Conservation (phyloP, 2,888 invertebrate species). For the Tachina lurida region DNA sequence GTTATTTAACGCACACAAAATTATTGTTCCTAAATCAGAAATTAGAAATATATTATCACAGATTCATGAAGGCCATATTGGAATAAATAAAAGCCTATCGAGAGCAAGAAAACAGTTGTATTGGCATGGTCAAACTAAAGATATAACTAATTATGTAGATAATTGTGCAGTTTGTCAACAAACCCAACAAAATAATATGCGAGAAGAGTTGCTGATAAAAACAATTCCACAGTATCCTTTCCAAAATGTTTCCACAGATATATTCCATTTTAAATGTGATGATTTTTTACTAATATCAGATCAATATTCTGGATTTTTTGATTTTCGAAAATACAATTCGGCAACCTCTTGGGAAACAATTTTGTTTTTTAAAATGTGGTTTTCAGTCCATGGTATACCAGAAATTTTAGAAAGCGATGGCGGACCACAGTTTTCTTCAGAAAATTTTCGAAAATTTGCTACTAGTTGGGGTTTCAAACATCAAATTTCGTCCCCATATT, state of each 20-base stretch:
- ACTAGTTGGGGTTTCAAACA: background rate
- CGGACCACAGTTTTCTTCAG: background rate
- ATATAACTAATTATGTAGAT: constrained; percentile 4
- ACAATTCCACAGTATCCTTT: background rate
- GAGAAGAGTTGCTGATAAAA: background rate
- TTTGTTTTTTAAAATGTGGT: background rate
- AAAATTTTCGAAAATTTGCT: background rate
- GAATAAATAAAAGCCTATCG: constrained; percentile 5
- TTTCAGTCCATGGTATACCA: background rate
- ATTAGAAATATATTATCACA: background rate
- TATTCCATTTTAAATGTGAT: constrained; percentile 7
- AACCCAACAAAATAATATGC: background rate
- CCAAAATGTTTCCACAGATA: constrained; percentile 8
- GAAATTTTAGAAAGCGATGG: background rate
- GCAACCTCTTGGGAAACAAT: background rate
- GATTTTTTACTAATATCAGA: constrained; percentile 3
- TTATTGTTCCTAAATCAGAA: background rate
- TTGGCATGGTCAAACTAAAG: background rate
- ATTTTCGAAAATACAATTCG: background rate
- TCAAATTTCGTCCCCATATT: background rate
- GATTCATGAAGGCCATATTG: too few species aligned
- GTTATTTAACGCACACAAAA: constrained; percentile 19
- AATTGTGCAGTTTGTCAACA: constrained; percentile 13
- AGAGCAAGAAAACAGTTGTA: constrained; percentile 11
- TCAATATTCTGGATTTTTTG: background rate